Conservation (phyloP, 2,113 vertebrate genomes). For the Alosa alosa region DNA sequence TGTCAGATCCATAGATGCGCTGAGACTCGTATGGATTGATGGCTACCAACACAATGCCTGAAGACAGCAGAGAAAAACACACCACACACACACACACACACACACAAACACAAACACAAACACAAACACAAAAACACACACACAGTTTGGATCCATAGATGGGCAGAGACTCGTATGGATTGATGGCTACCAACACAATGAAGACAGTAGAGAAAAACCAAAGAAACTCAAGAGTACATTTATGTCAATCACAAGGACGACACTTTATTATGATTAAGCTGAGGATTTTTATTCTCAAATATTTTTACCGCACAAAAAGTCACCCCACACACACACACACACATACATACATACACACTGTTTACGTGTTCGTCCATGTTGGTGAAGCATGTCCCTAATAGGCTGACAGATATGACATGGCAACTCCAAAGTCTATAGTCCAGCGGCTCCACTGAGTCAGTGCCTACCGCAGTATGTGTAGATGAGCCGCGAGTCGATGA, state of each 20-base stretch:
- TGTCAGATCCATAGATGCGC: slow-evolving; percentile 92
- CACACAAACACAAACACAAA: not conserved
- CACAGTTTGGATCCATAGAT: slow-evolving; percentile 85
- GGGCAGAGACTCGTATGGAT: slow-evolving; percentile 91
- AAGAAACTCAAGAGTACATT: no score
- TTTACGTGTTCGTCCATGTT: no score
- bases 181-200: slow-evolving; percentile 96
- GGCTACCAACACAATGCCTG: slow-evolving; percentile 95
- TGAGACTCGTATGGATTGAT: slow-evolving; percentile 96
- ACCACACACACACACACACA: not conserved
- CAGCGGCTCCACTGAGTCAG: no score
- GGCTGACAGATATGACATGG: slow-evolving; percentile 27
- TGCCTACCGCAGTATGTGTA: slow-evolving; percentile 60
- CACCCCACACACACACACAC: not conserved
- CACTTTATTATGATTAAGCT: no score
- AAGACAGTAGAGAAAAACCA: no score
- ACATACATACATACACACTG: not conserved
- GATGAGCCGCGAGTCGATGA: slow-evolving; percentile 87
- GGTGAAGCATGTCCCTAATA: no score
- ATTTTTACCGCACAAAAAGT: no score
- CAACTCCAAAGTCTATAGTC: slow-evolving; percentile 64
- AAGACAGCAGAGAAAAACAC: not conserved
- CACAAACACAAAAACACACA: not conserved
- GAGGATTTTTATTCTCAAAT: no score
- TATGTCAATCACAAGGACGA: no score